Percentiles rank a stretch among this genome's conserved stretches.
These are phyloP conservation scores for Embidobia sp. DNA, from an alignment of 2,888 invertebrate genomes.

Conservation along the genomic window DNA sequence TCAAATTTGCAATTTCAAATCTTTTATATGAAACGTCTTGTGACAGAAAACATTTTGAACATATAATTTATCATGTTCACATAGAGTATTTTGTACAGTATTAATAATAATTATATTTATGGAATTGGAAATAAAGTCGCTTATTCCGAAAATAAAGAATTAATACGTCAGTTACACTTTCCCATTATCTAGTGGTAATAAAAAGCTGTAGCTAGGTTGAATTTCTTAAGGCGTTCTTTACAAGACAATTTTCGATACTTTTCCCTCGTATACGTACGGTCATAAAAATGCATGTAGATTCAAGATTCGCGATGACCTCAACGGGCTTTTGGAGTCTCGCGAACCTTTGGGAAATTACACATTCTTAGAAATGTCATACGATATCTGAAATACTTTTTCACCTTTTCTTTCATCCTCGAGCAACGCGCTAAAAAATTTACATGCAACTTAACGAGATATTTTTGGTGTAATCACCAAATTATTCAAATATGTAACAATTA, in stretches of 20 bases:
- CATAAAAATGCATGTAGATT: constrained; percentile 51
- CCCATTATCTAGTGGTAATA: not conserved
- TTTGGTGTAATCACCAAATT: no score
- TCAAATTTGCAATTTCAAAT: no score
- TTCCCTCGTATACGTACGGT: constrained; percentile 10
- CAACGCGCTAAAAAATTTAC: constrained; percentile 23
- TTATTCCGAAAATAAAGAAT: not conserved
- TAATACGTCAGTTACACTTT: not conserved
- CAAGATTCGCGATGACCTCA: constrained; percentile 55
- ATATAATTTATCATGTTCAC: no score
- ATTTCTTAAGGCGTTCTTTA: constrained; percentile 9
- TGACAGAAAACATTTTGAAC: no score
- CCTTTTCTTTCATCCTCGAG: not conserved
- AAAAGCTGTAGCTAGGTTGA: not conserved
- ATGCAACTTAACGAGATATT: no score
- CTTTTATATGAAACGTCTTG: no score
- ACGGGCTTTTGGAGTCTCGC: constrained; percentile 55
- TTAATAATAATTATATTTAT: no score
- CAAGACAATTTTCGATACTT: constrained; percentile 16
- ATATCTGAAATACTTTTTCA: constrained; percentile 33
- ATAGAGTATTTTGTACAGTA: no score
- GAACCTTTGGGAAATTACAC: constrained; percentile 63
- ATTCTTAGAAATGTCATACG: constrained; percentile 55
- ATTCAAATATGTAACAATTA: no score
- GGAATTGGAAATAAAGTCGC: not conserved